Conservation (phyloP, 2,113 vertebrate species). For the Fregetta grallaria region DNA sequence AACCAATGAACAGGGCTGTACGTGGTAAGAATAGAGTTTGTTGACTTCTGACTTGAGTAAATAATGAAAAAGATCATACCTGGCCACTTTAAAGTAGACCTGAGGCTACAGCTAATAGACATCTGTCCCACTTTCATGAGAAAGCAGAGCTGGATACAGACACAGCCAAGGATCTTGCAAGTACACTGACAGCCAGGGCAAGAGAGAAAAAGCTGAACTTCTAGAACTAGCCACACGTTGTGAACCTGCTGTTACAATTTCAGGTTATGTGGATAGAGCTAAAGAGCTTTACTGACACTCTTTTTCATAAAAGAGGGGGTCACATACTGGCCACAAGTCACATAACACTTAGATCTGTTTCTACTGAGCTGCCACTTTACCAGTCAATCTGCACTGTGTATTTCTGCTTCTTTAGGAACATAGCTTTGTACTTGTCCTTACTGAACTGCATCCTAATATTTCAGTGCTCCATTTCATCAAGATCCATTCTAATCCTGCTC, state of each 20-base stretch:
- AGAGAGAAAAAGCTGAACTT: not conserved
- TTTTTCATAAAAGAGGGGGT: not conserved
- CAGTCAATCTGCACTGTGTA: not conserved
- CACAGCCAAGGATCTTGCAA: not conserved
- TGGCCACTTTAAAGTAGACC: not conserved
- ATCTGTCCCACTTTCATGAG: not conserved
- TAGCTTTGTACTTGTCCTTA: not conserved
- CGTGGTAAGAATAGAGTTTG: not conserved
- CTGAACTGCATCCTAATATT: not conserved
- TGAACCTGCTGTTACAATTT: not conserved
- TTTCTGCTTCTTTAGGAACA: not conserved
- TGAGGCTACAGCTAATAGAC: not conserved
- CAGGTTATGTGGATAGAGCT: not conserved
- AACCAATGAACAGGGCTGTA: not conserved
- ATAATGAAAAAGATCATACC: not conserved
- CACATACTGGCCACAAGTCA: not conserved
- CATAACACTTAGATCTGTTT: not conserved
- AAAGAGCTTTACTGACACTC: not conserved
- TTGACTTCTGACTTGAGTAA: not conserved
- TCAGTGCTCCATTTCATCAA: not conserved
- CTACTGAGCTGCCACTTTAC: not conserved
- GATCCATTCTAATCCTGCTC: not conserved
- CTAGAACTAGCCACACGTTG: not conserved
- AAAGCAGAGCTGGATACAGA: not conserved
- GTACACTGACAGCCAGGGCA: not conserved